Base-by-base conservation (phyloP, 2,113 vertebrate genomes). In the Geothlypis trichas region DNA sequence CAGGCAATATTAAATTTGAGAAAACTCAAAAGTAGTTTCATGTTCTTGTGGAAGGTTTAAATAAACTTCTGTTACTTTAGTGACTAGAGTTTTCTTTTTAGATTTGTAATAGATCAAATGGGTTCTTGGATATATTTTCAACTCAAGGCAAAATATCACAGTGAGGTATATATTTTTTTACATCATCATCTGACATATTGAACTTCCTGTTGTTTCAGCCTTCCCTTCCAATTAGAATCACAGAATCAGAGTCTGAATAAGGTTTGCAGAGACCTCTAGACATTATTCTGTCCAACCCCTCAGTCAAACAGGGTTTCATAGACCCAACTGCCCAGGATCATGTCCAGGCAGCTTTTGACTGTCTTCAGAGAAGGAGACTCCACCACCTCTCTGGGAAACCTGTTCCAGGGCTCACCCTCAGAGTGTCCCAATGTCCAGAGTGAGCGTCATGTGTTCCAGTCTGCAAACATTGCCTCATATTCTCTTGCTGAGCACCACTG, bases 401-500 rank as follows among this genome's bases (percentile, higher is more conserved):
- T 62, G 2, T 33, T n/a, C 22, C 19, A 24, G 18, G 18, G 9
- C 15, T 55, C 12, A 16, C 22, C 18, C 31, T 74, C 26, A 33
- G 14, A 35, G 13, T 74, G 31, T 37, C 41, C 41, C 55, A 21
- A 74, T 23, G 15, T 16, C 57, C 31, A 42, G 52, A 41, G 17
- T 13, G 17, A 83, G 26, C 3, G 1, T 61, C 47, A 35, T 0
- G 0, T 55, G 55, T 49, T 67, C 11, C 26, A 28, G 15, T 49
- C 11, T 49, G 41, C 35, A 55, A 12, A n/a, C 7, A 30, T 12
- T 68, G 19, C 19, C 41, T 74, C 27, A 42, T 55, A 13, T 3
- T 68, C 21, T 77, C 26, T 69, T 54, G 15, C 63, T 63, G 55
- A 18, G 13, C 18, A 17, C 35, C n/a, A 23, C n/a, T 41, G 54